Conservation (phyloP, 2,113 vertebrate genomes). For the Pongo pygmaeus region DNA sequence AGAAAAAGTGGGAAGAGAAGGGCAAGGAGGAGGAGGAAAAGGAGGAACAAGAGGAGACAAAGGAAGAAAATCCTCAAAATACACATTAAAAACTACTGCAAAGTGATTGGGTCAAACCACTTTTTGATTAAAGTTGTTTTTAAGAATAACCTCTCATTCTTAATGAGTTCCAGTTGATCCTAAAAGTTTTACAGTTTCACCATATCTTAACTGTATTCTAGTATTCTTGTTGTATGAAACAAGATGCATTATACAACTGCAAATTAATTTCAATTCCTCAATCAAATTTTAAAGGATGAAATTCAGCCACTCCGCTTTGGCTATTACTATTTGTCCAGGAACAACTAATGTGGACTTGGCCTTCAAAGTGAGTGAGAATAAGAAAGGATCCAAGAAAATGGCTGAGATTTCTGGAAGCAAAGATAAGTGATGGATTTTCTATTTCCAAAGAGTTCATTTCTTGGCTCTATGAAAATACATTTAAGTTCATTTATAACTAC, state of each 20-base stretch:
- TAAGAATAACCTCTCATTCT: not conserved
- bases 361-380: constrained; percentile 4
- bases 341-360: not conserved
- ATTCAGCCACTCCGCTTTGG: not conserved
- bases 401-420: constrained; percentile 40
- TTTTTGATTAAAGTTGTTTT: not conserved
- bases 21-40: no score
- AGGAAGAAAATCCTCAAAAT: not conserved
- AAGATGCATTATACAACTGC: not conserved
- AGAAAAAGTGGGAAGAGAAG: not conserved
- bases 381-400: constrained; percentile 40
- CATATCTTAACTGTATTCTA: not conserved
- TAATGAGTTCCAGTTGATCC: not conserved
- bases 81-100: not conserved
- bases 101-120: not conserved
- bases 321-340: not conserved
- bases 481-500: constrained; percentile 24
- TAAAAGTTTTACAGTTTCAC: not conserved
- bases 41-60: no score
- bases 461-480: constrained; percentile 16
- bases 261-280: constrained; percentile 51
- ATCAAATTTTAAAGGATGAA: constrained; percentile 31
- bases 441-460: constrained; percentile 56
- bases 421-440: constrained; percentile 54
- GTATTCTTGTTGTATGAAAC: not conserved